Percentiles rank a stretch among this genome's conserved stretches.
These are phyloP conservation scores for Sylvilagus floridanus DNA, from an alignment of 2,797 vertebrate species.

Conservation along the genomic window DNA sequence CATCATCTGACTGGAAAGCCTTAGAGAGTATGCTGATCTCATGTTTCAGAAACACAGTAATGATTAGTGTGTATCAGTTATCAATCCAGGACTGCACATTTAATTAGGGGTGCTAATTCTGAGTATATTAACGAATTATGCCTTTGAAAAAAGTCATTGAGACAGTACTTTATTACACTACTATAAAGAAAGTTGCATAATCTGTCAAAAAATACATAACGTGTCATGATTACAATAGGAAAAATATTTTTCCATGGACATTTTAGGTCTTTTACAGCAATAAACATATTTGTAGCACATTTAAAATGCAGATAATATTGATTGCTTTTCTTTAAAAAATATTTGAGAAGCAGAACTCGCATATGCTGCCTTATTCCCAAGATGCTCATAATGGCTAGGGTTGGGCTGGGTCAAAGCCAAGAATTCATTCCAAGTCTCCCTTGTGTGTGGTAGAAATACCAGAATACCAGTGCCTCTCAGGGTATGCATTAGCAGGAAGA, in stretches of 20 bases:
- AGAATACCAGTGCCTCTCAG: too few species aligned
- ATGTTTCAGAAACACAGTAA: conserved; percentile 21
- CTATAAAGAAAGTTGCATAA: too few species aligned
- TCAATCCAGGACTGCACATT: background rate
- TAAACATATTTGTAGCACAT: background rate
- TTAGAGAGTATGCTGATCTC: background rate
- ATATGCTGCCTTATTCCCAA: too few species aligned
- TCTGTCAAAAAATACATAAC: too few species aligned
- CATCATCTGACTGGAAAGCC: background rate
- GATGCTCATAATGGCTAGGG: too few species aligned
- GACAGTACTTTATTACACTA: background rate
- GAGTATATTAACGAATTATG: background rate
- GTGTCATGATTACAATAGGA: background rate
- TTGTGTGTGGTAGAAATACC: too few species aligned
- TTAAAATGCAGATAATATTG: background rate
- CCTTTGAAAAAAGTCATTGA: background rate
- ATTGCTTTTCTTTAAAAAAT: background rate
- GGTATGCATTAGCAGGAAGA: too few species aligned
- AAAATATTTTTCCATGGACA: background rate
- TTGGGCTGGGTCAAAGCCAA: too few species aligned
- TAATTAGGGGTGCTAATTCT: background rate
- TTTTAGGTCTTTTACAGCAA: background rate
- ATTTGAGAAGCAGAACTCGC: too few species aligned
- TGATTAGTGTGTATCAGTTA: background rate
- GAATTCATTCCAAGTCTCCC: too few species aligned